Evolutionary conservation across 2,888 invertebrate genomes (phyloP), one percentile per base, ranked within the genome.

Genomic region (Mylabris sibirica): DNA sequence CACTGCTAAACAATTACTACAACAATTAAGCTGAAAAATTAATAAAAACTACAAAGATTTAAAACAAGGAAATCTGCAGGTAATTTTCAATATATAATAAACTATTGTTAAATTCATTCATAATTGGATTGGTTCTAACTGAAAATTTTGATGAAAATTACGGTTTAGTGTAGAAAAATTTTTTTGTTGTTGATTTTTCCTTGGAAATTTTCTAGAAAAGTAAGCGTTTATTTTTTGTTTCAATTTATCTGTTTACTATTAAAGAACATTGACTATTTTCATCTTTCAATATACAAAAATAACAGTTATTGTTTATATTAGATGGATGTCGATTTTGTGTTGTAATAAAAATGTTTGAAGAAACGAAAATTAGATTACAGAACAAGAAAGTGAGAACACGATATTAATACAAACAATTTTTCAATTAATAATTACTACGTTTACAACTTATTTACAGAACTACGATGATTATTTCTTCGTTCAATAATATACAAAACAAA

Each of bases 1-100:
- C 70, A 72, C 49, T 67, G 69, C 73, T 74, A 74, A 74, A 74
- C 72, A 68, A 74, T 72, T 65, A 72, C 68, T 71, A 72, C 72
- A 72, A 75, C 69, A 72, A 74, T 68, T 44, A 72, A 71, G 70
- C 72, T 62, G 61, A 64, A 74, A 66, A 66, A 69, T 22, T 12
- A 66, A 71, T 53, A 65, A 68, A 66, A 64, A 66, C 62, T 62
- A 63, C 67, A 62, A 67, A 44, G 60, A 59, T 64, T 66, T 62
- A 6, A n/a, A 59, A 66, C 67, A 70, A 70, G 67, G 62, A 67
- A 70, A 70, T 65, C 70, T 67, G 65, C 70, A 70, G 70, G 67
- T 70, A 65, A n/a, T n/a, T n/a, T n/a, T 67, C 70, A 67, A 67
- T 70, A 67, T 65, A 70, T 63, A 44, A 63, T 67, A 44, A 65